Evolutionary conservation across 2,113 vertebrate genomes (phyloP), one percentile per base, ranked within the genome.

Genomic region (Microtus richardsoni): DNA sequence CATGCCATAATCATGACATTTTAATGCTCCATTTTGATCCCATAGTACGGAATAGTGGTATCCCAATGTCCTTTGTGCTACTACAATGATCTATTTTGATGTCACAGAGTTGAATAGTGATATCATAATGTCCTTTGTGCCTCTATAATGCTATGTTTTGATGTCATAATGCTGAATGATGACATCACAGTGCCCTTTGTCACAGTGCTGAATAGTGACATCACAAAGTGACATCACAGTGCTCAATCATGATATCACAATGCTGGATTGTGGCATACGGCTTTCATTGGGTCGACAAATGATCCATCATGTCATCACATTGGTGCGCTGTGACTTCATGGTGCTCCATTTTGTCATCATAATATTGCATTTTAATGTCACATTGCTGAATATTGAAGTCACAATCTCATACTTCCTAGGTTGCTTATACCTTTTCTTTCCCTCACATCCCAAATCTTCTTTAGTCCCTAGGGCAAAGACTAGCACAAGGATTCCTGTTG

Each of bases 391-490:
- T 44, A 44, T 7, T 64, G 82, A 85, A 0, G n/a, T 33, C 14
- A 47, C 41, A 30, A 12, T 36, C 21, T 39, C 47, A 90, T 33
- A 30, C 33, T 64, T 88, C 39, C 66, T 30, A 66, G 60, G 44
- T 19, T 68, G 78, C 41, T 16, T 26, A 26, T 78, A 22, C n/a
- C 77, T 75, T 88, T 71, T 54, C 49, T 94, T 91, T 41, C 74
- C 21, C 16, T 66, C 30, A 16, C 58, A 75, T 88, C 11, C n/a
- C 21, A 41, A 4, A 47, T 86, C 85, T 78, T 64, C 49, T 79
- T 89, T 74, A 44, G 21, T 92, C 79, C n/a, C 22, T 39, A 95
- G 47, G 47, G 24, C 68, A 88, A n/a, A 94, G 80, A 39, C 66
- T 26, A 74, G 64, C 22, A 22, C 73, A 24, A 33, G 30, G 30